phyloP scores from a whole-genome alignment of 2,797 vertebrate genomes.

The Taeniopygia guttata region DNA sequence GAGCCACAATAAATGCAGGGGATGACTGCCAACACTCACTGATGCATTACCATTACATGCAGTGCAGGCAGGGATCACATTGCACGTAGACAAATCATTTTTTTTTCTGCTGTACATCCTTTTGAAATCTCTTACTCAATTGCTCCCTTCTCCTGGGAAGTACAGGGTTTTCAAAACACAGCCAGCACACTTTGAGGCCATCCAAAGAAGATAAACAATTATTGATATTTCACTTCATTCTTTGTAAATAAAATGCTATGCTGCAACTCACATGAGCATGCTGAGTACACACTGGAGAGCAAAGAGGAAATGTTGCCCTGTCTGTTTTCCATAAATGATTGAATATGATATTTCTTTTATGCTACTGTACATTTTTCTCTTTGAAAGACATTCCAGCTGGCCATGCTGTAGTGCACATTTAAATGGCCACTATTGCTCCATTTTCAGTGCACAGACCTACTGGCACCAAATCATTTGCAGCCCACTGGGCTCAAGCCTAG shows the following conservation, averaged over 20 bases:
- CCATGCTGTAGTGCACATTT: background rate
- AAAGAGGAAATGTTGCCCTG: background rate
- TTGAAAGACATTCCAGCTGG: background rate
- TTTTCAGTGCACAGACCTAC: background rate
- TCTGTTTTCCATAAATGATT: constrained; percentile 45
- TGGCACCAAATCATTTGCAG: background rate
- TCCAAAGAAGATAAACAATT: constrained; percentile 4
- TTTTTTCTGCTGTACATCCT: background rate
- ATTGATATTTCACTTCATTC: constrained; percentile 38
- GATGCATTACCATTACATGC: background rate
- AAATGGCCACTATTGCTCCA: background rate
- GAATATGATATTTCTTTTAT: background rate
- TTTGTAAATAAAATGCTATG: constrained; percentile 5
- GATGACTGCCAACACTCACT: background rate
- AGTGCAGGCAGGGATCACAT: background rate
- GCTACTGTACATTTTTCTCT: background rate
- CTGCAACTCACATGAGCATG: background rate
- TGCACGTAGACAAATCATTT: background rate
- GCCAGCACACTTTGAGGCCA: constrained; percentile 11
- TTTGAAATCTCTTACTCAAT: background rate
- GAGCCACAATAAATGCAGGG: background rate
- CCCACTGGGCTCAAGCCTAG: background rate
- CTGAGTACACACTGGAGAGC: background rate
- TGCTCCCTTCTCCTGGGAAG: constrained; percentile 26
- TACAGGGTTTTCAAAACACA: background rate